Evolutionary conservation across 1,140 invertebrate genomes (phyloP), one percentile per base, ranked within the genome.

Genomic region (Neocloeon triangulifer): DNA sequence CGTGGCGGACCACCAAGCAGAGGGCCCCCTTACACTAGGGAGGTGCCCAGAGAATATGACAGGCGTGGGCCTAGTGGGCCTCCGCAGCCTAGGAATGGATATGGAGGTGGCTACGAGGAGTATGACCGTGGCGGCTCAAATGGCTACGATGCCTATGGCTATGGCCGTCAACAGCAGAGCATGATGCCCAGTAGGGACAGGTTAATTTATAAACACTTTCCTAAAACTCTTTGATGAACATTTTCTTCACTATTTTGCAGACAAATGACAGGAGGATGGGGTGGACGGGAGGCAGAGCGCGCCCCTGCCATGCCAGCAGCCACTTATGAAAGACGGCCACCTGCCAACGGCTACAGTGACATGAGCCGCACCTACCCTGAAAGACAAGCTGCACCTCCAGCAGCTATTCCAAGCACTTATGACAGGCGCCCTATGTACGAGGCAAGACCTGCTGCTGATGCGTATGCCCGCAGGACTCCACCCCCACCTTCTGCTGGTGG

Each of bases 91-190:
- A 23, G 36, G 37, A 29, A 29, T 4, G 38, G 32, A 7, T 44
- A 46, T 26, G 54, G 47, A 12, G 49, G 45, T 16, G 41, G 48
- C 21, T 42, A 37, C 21, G 30, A 36, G 17, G 51, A 52, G 34
- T 53, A 56, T 39, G 45, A 54, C 18, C 52, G 52, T 41, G 48
- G 45, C 31, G 52, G 52, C 30, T 59, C 56, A 17, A 26, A 39
- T 29, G 27, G 27, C 27, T 29, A 29, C 13, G 15, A 29, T 17
- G 19, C 27, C 13, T 14, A 14, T 9, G 19, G 27, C n/a, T n/a
- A 29, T 14, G 27, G 19, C 27, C 27, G 10, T 17, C 27, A 10
- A 14, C 27, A 7, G 14, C 27, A 10, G 19, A 16, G 10, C 27
- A 16, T 29, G 27, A 18, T 10, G 19, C 27, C 2, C 27, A 18